A percentile compares a stretch with the other conserved stretches of the same genome.
Evolutionary conservation across 2,113 vertebrate species (phyloP).

Genomic region (Salminus brasiliensis): DNA sequence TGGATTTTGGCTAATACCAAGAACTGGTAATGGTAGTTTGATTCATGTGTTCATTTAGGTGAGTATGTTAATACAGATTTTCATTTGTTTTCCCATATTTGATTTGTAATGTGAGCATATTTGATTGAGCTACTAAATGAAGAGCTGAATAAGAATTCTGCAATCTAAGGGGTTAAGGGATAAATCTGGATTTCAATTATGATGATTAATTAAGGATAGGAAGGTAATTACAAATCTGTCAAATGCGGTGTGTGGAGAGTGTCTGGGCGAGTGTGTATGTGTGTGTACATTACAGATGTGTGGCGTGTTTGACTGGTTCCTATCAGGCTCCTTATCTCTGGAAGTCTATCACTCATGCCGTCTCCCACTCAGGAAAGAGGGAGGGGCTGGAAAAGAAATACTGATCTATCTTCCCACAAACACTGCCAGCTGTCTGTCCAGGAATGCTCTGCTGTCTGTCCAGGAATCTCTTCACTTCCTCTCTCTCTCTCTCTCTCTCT

Average conservation of each 20-base stretch:
- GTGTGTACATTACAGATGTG: too few relatives aligned
- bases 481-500: conserved; percentile 17
- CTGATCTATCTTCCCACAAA: conserved; percentile 51
- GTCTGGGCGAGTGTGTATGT: not conserved
- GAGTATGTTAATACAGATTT: too few relatives aligned
- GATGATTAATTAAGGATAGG: conserved; percentile 23
- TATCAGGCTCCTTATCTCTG: conserved; percentile 42
- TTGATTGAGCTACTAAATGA: too few relatives aligned
- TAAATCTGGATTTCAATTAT: conserved; percentile 1
- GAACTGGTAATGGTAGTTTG: too few relatives aligned
- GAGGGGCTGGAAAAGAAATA: conserved; percentile 10
- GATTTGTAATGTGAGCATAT: too few relatives aligned
- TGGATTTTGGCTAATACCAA: too few relatives aligned
- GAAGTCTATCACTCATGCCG: conserved; percentile 29
- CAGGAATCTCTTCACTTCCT: too few relatives aligned
- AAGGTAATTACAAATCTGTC: conserved; percentile 17
- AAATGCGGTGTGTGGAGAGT: not conserved
- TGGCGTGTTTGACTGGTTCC: not conserved
- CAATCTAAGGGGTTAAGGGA: not conserved
- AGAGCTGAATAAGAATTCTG: not conserved
- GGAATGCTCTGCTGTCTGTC: conserved; percentile 47
- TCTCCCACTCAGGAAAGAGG: conserved; percentile 36
- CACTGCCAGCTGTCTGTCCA: conserved; percentile 49
- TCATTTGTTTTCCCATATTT: too few relatives aligned
- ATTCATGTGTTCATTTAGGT: too few relatives aligned